A percentile compares a stretch with the other conserved stretches of the same genome.
Conservation (phyloP, 2,797 vertebrate species). For the Acomys russatus region DNA sequence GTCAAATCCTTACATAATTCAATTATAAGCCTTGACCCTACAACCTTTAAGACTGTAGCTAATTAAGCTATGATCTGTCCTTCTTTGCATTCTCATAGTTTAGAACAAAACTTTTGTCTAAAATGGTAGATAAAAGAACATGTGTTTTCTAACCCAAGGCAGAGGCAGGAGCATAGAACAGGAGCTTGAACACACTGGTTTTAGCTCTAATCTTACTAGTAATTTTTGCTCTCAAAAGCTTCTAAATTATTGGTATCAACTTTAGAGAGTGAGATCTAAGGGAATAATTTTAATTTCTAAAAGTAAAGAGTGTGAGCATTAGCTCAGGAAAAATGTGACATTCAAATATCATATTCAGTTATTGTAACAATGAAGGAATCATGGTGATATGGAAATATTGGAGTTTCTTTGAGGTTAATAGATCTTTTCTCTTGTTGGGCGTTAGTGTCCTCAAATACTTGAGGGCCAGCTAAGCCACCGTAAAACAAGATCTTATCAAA, state of each 20-base stretch:
- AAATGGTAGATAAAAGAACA: not conserved
- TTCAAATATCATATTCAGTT: constrained; percentile 11
- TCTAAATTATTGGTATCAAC: not conserved
- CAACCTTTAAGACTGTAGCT: not conserved
- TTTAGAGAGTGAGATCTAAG: not conserved
- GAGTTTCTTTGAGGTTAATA: not conserved
- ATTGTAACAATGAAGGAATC: not conserved
- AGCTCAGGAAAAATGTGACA: not conserved
- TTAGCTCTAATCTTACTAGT: not conserved
- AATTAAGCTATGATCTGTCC: not conserved
- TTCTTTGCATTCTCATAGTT: not conserved
- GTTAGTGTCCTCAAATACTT: not conserved
- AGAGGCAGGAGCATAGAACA: not conserved
- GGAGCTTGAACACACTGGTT: not conserved
- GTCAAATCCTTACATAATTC: not conserved
- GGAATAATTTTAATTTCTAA: not conserved
- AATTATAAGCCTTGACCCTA: not conserved
- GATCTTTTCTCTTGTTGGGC: not conserved
- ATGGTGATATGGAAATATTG: not conserved
- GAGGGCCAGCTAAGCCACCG: not conserved
- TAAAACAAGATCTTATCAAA: not conserved
- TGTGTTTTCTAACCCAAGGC: not conserved
- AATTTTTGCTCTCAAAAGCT: not conserved
- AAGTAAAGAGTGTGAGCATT: not conserved
- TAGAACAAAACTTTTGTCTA: not conserved